Conservation (phyloP, 2,888 invertebrate species). For the Caenorhabditis macrosperma region DNA sequence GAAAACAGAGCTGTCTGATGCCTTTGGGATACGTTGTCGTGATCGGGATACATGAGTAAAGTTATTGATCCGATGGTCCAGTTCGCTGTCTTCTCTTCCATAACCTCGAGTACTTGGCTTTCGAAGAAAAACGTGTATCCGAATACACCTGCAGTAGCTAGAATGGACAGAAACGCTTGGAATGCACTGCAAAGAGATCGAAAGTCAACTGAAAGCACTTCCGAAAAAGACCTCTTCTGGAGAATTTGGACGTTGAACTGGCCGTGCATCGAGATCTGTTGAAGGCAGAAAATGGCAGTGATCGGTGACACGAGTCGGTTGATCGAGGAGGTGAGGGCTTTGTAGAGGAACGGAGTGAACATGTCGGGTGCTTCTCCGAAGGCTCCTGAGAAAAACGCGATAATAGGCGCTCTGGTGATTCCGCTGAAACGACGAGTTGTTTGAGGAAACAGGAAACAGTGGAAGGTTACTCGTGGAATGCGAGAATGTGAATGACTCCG, state of each 20-base stretch:
- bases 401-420: not conserved
- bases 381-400: not conserved
- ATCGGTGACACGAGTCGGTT: conserved; percentile 36
- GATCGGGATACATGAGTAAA: conserved; percentile 9
- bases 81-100: too few relatives aligned
- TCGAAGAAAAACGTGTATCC: conserved; percentile 13
- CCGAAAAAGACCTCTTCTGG: too few relatives aligned
- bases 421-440: not conserved
- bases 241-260: not conserved
- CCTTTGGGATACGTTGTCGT: not conserved
- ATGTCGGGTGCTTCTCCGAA: not conserved
- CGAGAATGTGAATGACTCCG: not conserved
- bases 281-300: conserved; percentile 5
- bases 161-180: not conserved
- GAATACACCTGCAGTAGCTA: not conserved
- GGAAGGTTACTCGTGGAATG: conserved; percentile 10
- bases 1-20: conserved; percentile 5
- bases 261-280: conserved; percentile 10
- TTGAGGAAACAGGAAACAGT: too few relatives aligned
- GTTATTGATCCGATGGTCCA: too few relatives aligned
- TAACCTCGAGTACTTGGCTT: not conserved
- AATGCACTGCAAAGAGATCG: conserved; percentile 2
- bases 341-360: not conserved
- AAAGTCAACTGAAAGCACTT: too few relatives aligned
- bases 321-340: not conserved